Conservation (phyloP, 2,888 invertebrate species). For the Netelia virgata region DNA sequence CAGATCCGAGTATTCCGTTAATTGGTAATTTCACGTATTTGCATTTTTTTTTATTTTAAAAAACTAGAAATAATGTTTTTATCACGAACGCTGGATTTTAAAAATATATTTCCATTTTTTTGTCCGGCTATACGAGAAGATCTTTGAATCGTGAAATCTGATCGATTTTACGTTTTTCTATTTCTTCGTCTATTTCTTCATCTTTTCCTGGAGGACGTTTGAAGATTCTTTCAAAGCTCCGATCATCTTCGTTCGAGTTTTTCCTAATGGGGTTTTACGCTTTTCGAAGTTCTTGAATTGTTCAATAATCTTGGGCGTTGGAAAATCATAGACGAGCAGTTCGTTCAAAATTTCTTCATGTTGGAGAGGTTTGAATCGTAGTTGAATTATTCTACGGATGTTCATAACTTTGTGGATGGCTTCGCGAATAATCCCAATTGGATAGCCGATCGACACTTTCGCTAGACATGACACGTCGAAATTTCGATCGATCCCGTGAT, state of each 20-base stretch:
- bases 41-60: too few species aligned
- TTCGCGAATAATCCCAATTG: conserved; percentile 85
- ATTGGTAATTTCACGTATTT: too few species aligned
- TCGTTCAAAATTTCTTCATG: conserved; percentile 86
- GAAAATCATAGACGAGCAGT: conserved; percentile 82
- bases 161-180: conserved; percentile 17
- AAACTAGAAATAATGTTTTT: too few species aligned
- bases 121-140: background rate
- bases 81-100: too few species aligned
- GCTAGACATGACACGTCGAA: conserved; percentile 87
- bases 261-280: conserved; percentile 71
- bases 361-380: conserved; percentile 86
- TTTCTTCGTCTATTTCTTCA: conserved; percentile 36
- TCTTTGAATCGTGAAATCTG: background rate
- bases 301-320: conserved; percentile 64
- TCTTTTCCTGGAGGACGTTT: conserved; percentile 31
- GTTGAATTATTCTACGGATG: conserved; percentile 86
- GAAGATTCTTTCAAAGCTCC: conserved; percentile 54
- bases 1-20: too few species aligned
- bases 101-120: too few species aligned
- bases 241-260: conserved; percentile 65
- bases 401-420: conserved; percentile 85
- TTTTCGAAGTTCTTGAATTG: conserved; percentile 73
- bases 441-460: conserved; percentile 86
- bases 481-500: conserved; percentile 87